A percentile compares a stretch with the other conserved stretches of the same genome.
Conservation (phyloP, 2,113 vertebrate genomes). For the Nematolebias whitei region DNA sequence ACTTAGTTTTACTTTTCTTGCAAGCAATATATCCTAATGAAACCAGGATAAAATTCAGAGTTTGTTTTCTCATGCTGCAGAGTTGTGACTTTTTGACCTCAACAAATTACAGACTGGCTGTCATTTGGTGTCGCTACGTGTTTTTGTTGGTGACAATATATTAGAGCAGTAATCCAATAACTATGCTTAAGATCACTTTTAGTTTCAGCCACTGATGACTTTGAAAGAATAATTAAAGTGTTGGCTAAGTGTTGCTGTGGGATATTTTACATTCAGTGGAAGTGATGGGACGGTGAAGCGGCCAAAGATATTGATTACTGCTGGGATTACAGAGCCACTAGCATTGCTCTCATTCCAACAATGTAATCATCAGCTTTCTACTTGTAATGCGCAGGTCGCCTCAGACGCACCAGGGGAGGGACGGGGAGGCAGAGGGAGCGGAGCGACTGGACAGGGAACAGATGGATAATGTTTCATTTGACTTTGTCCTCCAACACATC, state of each 20-base stretch:
- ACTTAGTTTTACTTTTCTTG: neutral
- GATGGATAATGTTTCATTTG: conserved; percentile 76
- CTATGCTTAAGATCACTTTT: conserved; percentile 40
- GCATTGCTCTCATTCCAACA: conserved; percentile 77
- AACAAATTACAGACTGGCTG: conserved; percentile 5
- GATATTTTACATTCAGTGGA: conserved; percentile 79
- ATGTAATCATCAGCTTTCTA: conserved; percentile 76
- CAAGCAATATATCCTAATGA: too few relatives aligned
- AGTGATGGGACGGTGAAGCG: conserved; percentile 58
- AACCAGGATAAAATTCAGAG: too few relatives aligned
- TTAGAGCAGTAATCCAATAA: conserved; percentile 57
- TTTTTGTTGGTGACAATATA: conserved; percentile 30
- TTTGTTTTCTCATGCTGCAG: neutral
- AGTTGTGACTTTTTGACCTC: neutral
- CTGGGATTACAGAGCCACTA: conserved; percentile 76
- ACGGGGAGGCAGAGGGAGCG: conserved; percentile 40
- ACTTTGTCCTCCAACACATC: conserved; percentile 71
- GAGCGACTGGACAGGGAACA: conserved; percentile 62
- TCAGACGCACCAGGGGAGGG: conserved; percentile 56
- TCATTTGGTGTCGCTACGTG: conserved; percentile 30
- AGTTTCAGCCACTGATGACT: conserved; percentile 68
- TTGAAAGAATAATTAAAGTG: conserved; percentile 77
- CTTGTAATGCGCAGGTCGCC: conserved; percentile 76
- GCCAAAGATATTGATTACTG: conserved; percentile 80
- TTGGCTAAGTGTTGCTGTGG: conserved; percentile 66